phyloP scores from a whole-genome alignment of 2,113 vertebrate species.

The Mystacornis crossleyi region DNA sequence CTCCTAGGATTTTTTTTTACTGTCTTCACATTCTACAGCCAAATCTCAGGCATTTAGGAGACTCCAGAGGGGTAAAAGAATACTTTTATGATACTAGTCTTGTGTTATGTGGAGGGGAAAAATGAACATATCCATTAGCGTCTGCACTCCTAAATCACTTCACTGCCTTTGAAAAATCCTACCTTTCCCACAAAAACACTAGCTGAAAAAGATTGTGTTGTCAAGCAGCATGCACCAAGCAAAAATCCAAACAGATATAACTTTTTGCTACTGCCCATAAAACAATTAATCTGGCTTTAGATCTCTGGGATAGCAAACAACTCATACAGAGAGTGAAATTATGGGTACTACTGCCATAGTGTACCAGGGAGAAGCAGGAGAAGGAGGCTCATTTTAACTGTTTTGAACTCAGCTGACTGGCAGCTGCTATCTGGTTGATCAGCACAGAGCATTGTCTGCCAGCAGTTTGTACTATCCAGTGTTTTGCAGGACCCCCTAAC shows the following conservation, averaged over 20 bases:
- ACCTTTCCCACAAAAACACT: background rate
- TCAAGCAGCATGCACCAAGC: background rate
- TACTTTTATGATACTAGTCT: background rate
- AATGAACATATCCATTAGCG: background rate
- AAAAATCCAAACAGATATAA: background rate
- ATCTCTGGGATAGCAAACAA: background rate
- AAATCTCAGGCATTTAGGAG: background rate
- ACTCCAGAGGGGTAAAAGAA: background rate
- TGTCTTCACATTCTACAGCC: background rate
- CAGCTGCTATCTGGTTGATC: background rate
- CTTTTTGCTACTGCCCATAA: background rate
- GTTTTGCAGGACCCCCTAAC: background rate
- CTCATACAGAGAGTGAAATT: background rate
- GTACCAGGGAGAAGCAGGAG: background rate
- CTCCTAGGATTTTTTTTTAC: background rate
- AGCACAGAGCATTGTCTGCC: background rate
- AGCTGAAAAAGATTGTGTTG: background rate
- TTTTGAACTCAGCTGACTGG: background rate
- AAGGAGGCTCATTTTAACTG: background rate
- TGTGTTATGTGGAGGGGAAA: background rate
- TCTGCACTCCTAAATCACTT: background rate
- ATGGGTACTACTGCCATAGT: background rate
- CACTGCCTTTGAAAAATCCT: background rate
- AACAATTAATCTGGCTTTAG: background rate
- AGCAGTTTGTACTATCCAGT: background rate